phyloP scores from a whole-genome alignment of 2,888 invertebrate genomes.

The Meiosimyza platycephala region DNA sequence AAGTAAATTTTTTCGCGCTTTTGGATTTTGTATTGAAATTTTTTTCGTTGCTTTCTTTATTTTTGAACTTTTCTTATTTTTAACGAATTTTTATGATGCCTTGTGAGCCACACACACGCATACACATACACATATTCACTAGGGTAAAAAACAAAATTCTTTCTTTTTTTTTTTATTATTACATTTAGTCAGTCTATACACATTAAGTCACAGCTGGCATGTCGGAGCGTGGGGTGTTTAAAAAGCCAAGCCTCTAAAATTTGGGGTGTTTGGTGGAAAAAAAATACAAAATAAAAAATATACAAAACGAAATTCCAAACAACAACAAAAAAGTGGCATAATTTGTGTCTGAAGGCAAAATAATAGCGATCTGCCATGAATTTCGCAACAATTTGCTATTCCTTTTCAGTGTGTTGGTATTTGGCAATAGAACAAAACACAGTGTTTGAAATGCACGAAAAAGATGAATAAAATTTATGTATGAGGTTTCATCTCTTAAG shows the following conservation, averaged over 20 bases:
- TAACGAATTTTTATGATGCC: slow-evolving; percentile 21
- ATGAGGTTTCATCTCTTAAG: no score
- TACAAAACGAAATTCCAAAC: slow-evolving; percentile 13
- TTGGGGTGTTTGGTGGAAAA: background rate
- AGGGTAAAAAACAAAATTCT: no score
- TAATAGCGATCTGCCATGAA: slow-evolving; percentile 46
- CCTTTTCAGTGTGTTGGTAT: background rate
- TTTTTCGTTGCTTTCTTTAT: no score
- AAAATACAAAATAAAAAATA: background rate
- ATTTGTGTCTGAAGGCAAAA: slow-evolving; percentile 44
- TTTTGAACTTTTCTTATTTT: slow-evolving; percentile 3
- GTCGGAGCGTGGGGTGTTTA: background rate
- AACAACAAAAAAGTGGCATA: slow-evolving; percentile 40
- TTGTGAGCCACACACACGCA: background rate
- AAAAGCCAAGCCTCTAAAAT: background rate
- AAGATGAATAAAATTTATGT: no score
- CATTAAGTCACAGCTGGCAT: slow-evolving; percentile 18
- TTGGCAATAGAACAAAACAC: background rate
- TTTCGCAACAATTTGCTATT: slow-evolving; percentile 46
- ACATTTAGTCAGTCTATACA: slow-evolving; percentile 10
- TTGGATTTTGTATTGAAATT: background rate
- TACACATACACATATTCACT: background rate
- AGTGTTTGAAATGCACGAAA: no score
- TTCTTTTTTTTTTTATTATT: background rate
- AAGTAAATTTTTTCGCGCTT: slow-evolving; percentile 11